Evolutionary conservation across 1,140 invertebrate genomes (phyloP), one percentile per base, ranked within the genome.

Genomic region (Atta texana): DNA sequence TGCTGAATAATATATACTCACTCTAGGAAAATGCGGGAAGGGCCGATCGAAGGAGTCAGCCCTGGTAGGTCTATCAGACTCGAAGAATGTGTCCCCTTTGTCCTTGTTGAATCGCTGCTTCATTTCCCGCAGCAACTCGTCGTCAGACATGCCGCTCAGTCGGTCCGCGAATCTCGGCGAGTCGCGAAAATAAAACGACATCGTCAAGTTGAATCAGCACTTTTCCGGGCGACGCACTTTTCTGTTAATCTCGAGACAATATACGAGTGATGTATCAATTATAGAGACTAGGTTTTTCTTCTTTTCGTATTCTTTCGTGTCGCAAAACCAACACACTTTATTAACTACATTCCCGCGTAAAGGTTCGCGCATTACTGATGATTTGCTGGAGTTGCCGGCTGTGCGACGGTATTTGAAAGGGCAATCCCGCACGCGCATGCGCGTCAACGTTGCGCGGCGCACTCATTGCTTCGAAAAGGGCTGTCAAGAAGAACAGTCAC

Each of bases 101-200:
- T 95, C 94, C 12, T 95, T 92, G 74, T 94, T 93, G 61, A 95
- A 93, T 44, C 95, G 91, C 82, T 95, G 92, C 81, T 94, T 94
- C n/a, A 95, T 88, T 55, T 95, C 92, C 75, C 95, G 90, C 39
- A 96, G 81, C 68, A 95, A 87, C 82, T 95, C 95, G 82, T 95
- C 94, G 3, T 94, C 92, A 31, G 93, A 93, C 86, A 94, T 95
- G 3, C 93, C 94, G 1, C 94, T 92, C 28, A 94, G 84, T 53
- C 92, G 93, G 24, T 95, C 95, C 87, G 93, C 91, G 72, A 95
- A 94, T 88, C 90, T 94, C 71, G 94, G 94, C 81, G 93, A 94
- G 34, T 95, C 94, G 69, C 94, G 94, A 86, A 95, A 95, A 64
- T 94, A 94, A 87, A 91, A 95, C 81, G 95, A 95, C 95, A 95